Conservation (phyloP, 23 tunicate species). For the Trididemnum clinides region DNA sequence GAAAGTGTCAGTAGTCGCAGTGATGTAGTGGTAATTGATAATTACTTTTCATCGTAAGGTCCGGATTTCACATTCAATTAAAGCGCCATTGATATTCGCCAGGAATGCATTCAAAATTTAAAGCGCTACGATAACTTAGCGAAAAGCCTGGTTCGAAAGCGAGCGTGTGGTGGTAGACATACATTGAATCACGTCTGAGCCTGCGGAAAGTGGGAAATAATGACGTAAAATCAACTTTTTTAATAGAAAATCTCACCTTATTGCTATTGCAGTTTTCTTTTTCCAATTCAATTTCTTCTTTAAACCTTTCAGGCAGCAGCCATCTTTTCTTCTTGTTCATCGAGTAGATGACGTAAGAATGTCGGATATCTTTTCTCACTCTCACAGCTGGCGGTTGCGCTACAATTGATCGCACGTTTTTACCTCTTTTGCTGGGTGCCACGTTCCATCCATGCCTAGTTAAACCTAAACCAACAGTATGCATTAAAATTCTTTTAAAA, state of each 20-base stretch:
- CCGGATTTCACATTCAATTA: no score
- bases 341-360: constrained; percentile 1
- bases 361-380: background rate
- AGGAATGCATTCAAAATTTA: no score
- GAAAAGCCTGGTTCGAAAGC: no score
- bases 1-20: no score
- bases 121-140: no score
- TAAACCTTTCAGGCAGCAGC: constrained; percentile 17
- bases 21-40: no score
- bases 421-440: background rate
- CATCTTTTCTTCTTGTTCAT: constrained; percentile 39
- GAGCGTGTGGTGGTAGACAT: no score
- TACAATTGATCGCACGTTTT: background rate
- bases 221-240: no score
- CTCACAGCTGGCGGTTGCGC: background rate
- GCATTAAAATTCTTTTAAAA: background rate
- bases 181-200: no score
- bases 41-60: no score
- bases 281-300: background rate
- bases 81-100: no score
- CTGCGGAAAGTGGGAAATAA: no score
- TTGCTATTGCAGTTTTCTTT: background rate
- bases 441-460: background rate
- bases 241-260: background rate
- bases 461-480: background rate